These are phyloP conservation scores for Apus apus DNA, from an alignment of 2,113 vertebrate species.

Conservation along the genomic window DNA sequence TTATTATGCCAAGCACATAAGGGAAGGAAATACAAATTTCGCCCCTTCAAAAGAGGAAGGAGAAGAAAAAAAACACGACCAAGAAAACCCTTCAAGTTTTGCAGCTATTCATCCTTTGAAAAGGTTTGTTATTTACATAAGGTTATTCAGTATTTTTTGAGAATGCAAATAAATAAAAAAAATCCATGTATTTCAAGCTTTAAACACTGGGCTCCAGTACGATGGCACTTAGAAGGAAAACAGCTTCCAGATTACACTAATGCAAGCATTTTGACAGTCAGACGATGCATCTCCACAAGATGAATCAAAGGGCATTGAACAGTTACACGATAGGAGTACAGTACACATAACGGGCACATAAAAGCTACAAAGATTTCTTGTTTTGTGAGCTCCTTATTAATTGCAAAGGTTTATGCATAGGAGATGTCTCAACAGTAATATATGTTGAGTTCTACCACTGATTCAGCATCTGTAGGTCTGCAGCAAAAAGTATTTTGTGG, in stretches of 20 bases:
- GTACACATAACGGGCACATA: background rate
- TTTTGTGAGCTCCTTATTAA: background rate
- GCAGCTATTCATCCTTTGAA: conserved; percentile 6
- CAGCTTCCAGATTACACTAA: background rate
- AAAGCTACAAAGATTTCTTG: background rate
- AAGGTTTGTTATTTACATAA: background rate
- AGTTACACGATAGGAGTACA: background rate
- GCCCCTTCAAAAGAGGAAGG: background rate
- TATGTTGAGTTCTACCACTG: background rate
- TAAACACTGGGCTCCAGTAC: background rate
- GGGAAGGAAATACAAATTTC: conserved; percentile 41
- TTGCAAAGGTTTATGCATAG: background rate
- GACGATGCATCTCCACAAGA: background rate
- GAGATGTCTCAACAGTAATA: background rate
- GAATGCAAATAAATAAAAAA: background rate
- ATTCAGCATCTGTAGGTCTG: background rate
- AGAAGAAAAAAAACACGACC: background rate
- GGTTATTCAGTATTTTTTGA: background rate
- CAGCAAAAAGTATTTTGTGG: background rate
- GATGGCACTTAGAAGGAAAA: background rate
- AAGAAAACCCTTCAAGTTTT: conserved; percentile 8
- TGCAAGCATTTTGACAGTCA: conserved; percentile 1
- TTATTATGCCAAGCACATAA: conserved; percentile 33
- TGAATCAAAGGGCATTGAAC: background rate
- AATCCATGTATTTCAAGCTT: background rate